A percentile compares a stretch with the other conserved stretches of the same genome.
Conservation (phyloP, 1,140 invertebrate species). For the Rhyacophila brunnea region DNA sequence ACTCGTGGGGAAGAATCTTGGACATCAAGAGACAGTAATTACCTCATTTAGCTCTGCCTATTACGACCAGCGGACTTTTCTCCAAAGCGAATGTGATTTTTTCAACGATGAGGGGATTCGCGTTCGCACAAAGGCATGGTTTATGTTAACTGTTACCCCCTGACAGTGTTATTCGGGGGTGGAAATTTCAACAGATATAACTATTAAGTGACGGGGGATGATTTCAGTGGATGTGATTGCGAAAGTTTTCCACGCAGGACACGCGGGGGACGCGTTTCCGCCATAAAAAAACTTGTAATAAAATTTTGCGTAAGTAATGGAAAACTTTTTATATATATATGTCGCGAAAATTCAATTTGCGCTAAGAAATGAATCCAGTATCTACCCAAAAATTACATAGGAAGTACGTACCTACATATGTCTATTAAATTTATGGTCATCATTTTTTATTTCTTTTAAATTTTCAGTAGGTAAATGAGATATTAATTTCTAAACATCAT, state of each 20-base stretch:
- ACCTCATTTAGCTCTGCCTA: conserved; percentile 19
- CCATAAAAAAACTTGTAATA: conserved; percentile 17
- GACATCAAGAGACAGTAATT: conserved; percentile 24
- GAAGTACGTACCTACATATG: no score
- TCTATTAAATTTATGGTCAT: no score
- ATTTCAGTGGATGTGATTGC: conserved; percentile 1
- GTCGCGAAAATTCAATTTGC: no score
- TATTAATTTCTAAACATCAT: no score
- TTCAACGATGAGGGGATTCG: conserved; percentile 1
- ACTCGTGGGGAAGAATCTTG: conserved; percentile 10
- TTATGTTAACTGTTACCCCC: conserved; percentile 28
- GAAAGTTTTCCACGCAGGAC: not conserved
- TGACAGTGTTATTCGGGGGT: conserved; percentile 10
- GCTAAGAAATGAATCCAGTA: no score
- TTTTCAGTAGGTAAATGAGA: no score
- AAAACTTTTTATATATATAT: not conserved
- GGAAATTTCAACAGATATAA: conserved; percentile 8
- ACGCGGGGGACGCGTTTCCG: not conserved
- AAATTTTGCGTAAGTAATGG: conserved; percentile 15
- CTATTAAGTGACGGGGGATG: conserved; percentile 12
- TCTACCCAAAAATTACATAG: no score
- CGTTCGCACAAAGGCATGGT: conserved; percentile 14
- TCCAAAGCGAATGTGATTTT: conserved; percentile 11
- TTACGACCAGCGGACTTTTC: conserved; percentile 11
- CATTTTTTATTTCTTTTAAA: no score